phyloP scores from a whole-genome alignment of 1,140 invertebrate genomes.

The Megalopta genalis region DNA sequence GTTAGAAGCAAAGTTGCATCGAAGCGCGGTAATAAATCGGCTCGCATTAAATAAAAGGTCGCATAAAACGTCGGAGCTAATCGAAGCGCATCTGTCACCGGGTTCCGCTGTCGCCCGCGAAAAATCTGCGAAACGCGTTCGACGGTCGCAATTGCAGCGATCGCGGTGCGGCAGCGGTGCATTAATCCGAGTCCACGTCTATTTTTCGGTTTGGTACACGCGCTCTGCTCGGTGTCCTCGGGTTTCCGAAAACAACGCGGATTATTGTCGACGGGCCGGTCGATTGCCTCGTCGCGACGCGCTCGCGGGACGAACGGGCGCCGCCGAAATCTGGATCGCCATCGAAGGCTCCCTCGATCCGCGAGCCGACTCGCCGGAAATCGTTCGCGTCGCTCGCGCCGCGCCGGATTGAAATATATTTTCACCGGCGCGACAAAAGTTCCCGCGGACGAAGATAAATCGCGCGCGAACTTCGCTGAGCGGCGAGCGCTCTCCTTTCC shows the following conservation, averaged over 20 bases:
- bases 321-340: neutral
- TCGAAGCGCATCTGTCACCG: too few relatives aligned
- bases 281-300: neutral
- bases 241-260: constrained; percentile 16
- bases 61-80: too few relatives aligned
- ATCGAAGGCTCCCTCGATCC: neutral
- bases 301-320: neutral
- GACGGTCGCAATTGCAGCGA: too few relatives aligned
- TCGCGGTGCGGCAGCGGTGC: neutral
- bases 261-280: neutral
- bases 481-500: neutral
- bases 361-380: neutral
- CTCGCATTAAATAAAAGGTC: too few relatives aligned
- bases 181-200: neutral
- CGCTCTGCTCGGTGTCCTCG: neutral
- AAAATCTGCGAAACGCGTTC: too few relatives aligned
- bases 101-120: too few relatives aligned
- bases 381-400: neutral
- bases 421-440: constrained; percentile 13
- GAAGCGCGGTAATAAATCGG: too few relatives aligned
- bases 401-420: neutral
- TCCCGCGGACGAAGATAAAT: constrained; percentile 29
- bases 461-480: constrained; percentile 33
- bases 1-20: too few relatives aligned
- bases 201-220: neutral